Base-by-base conservation (phyloP, 2,888 invertebrate species). In the Macaria notata region DNA sequence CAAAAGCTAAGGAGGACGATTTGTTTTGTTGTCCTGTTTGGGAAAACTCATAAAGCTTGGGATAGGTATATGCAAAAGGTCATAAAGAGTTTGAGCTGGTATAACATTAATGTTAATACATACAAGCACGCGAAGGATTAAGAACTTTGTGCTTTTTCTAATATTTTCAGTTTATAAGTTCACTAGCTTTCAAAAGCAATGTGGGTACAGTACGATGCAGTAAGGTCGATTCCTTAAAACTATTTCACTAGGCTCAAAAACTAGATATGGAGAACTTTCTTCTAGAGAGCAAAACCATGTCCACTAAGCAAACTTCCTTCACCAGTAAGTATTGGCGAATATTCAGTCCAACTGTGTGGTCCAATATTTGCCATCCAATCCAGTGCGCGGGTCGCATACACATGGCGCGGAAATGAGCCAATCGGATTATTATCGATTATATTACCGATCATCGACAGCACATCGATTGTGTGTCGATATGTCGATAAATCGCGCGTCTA, bases 291-390 rank as follows among this genome's bases (percentile, higher is more conserved):
- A 4, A n/a, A 41, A 41, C 41, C 41, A 9, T 41, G 9, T 41
- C 41, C 33, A 7, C 33, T 36, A 36, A 4, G 53, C 53, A 53
- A 57, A 57, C 49, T 49, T 49, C 43, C 46, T 31, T 19, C 46
- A 46, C 43, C 19, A 44, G 36, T 9, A 54, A 52, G 41, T 4
- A 4, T 41, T 36, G 3, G 7, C 5, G 33, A 36, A 36, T 7
- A 4, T 41, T 41, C 9, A 38, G 41, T 9, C 41, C 41, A 50
- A 56, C 55, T 46, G 57, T 71, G 82, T 79, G 81, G 81, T 82
- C 83, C 73, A 73, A 77, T 78, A 81, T 78, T 76, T 71, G 72
- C 75, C 69, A 44, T 66, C 61, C 71, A 65, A 76, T 75, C 59
- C 73, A 69, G 57, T 62, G 61, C 61, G 49, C 66, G 62, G 63